These are phyloP conservation scores for Zootoca vivipara DNA, from an alignment of 2,113 vertebrate genomes.

Conservation along the genomic window DNA sequence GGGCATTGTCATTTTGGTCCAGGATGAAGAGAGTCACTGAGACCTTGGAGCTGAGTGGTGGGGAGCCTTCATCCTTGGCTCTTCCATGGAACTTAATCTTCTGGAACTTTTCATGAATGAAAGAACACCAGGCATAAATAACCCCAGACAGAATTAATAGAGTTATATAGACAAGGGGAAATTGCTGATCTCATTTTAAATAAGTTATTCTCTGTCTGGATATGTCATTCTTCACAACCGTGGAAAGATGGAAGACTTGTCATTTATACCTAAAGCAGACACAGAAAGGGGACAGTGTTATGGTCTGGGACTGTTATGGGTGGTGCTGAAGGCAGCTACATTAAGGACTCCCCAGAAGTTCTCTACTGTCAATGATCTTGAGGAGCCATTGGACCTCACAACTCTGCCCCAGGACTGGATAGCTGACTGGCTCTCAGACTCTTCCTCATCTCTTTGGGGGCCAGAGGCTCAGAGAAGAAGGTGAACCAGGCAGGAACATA, in stretches of 20 bases:
- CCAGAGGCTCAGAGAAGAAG: too few species aligned
- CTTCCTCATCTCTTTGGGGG: too few species aligned
- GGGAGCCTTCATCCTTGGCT: background rate
- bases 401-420: too few species aligned
- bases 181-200: background rate
- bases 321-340: background rate
- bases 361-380: too few species aligned
- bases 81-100: background rate
- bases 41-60: background rate
- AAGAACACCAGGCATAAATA: background rate
- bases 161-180: background rate
- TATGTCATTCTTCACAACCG: background rate
- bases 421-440: too few species aligned
- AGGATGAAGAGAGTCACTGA: background rate
- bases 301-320: background rate
- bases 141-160: background rate
- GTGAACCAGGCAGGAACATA: too few species aligned
- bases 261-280: background rate
- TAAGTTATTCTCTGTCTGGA: background rate
- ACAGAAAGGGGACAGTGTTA: background rate
- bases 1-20: background rate
- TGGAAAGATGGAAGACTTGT: background rate
- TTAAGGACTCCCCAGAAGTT: too few species aligned
- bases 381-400: too few species aligned
- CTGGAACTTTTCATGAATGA: background rate